Evolutionary conservation across 2,888 invertebrate species (phyloP).

Genomic region (Volucella zonaria): DNA sequence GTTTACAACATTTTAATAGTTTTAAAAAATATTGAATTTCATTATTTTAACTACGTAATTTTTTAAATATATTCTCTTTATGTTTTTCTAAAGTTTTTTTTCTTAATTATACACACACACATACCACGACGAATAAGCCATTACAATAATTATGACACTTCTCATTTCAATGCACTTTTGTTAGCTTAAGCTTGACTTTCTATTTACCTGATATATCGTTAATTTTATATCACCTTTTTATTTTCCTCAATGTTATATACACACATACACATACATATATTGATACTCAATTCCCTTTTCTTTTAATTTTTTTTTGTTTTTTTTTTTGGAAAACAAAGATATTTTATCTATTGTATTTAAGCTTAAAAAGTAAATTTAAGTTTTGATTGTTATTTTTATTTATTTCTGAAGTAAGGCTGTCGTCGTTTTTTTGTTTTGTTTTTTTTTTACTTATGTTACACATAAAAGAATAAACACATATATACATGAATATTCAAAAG

Average conservation of each 20-base stretch:
- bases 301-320: background rate
- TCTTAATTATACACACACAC: background rate
- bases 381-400: conserved; percentile 5
- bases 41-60: too few relatives aligned
- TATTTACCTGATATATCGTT: conserved; percentile 63
- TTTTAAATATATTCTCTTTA: too few relatives aligned
- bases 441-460: background rate
- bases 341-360: conserved; percentile 12
- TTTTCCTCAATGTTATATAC: conserved; percentile 17
- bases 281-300: conserved; percentile 56
- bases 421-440: background rate
- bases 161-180: conserved; percentile 44
- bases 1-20: background rate
- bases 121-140: background rate
- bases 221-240: conserved; percentile 48
- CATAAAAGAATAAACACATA: conserved; percentile 19
- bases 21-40: too few relatives aligned
- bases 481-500: conserved; percentile 2
- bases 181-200: conserved; percentile 36
- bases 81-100: background rate
- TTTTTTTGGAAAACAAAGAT: background rate
- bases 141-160: background rate
- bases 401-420: background rate
- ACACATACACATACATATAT: background rate
- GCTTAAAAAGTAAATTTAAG: background rate